Conservation (phyloP, 1,140 invertebrate genomes). For the Drosophila equinoxialis region DNA sequence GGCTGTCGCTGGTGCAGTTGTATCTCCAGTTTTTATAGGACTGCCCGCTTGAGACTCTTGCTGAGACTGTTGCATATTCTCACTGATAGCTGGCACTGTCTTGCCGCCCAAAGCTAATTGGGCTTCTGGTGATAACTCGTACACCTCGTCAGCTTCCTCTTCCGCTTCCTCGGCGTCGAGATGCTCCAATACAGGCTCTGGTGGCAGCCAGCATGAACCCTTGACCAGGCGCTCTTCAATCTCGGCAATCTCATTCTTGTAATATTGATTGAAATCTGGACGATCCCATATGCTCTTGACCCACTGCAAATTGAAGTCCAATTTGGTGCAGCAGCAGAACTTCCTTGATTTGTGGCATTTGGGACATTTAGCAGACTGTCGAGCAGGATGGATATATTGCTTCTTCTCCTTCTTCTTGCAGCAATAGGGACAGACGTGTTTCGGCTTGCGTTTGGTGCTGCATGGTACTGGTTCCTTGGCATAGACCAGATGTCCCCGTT, state of each 20-base stretch:
- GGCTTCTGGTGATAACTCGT: conserved; percentile 29
- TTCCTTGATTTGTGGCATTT: conserved; percentile 74
- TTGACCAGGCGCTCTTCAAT: conserved; percentile 66
- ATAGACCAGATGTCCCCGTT: conserved; percentile 74
- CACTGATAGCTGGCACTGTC: background rate
- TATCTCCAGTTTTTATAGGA: background rate
- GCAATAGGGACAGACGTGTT: conserved; percentile 73
- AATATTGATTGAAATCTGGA: conserved; percentile 76
- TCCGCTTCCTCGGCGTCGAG: conserved; percentile 42
- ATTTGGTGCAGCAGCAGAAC: conserved; percentile 75
- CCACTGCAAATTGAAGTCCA: conserved; percentile 75
- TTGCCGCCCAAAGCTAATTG: conserved; percentile 56
- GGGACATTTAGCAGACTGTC: conserved; percentile 65
- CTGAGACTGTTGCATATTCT: background rate
- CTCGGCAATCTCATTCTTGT: conserved; percentile 72
- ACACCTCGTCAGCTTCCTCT: conserved; percentile 33
- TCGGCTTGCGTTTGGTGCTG: conserved; percentile 54
- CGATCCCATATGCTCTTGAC: conserved; percentile 77
- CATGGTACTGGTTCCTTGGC: conserved; percentile 71
- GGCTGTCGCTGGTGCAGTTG: background rate
- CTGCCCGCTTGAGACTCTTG: background rate
- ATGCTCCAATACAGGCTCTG: conserved; percentile 46
- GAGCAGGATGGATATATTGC: conserved; percentile 56
- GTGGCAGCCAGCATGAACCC: conserved; percentile 64
- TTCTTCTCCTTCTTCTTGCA: conserved; percentile 74